Evolutionary conservation across 2,797 vertebrate genomes (phyloP).

Genomic region (Rhinophrynus dorsalis): DNA sequence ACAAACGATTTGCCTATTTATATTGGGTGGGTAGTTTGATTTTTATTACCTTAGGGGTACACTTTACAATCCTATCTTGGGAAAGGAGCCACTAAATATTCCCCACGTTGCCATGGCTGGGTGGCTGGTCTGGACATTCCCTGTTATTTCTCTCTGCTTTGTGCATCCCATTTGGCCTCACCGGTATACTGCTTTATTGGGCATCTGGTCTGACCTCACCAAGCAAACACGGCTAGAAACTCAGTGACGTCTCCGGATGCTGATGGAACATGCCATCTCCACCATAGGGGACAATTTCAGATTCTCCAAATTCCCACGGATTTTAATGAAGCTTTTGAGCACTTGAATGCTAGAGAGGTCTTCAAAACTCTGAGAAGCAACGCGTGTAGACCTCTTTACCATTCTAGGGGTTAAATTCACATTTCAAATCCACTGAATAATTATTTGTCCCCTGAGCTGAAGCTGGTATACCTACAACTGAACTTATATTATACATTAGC

Average conservation of each 20-base stretch:
- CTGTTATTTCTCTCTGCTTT: not conserved
- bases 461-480: no score
- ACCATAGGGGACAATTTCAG: no score
- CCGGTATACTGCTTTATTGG: conserved; percentile 1
- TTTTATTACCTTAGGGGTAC: conserved; percentile 25
- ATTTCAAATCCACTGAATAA: no score
- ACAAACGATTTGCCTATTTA: not conserved
- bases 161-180: not conserved
- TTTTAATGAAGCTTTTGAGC: no score
- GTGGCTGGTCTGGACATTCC: not conserved
- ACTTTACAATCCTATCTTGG: conserved; percentile 5
- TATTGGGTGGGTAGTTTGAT: not conserved
- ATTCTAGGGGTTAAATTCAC: no score
- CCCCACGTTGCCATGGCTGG: conserved; percentile 12
- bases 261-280: no score
- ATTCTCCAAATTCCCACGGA: no score
- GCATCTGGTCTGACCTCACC: conserved; percentile 33
- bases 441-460: no score
- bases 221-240: not conserved
- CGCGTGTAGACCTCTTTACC: no score
- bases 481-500: no score
- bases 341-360: no score
- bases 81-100: conserved; percentile 10
- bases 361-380: no score
- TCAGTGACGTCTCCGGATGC: not conserved